Percentiles rank a stretch among this genome's conserved stretches.
These are phyloP conservation scores for Anticlea derivata DNA, from an alignment of 2,888 invertebrate genomes.

Conservation along the genomic window DNA sequence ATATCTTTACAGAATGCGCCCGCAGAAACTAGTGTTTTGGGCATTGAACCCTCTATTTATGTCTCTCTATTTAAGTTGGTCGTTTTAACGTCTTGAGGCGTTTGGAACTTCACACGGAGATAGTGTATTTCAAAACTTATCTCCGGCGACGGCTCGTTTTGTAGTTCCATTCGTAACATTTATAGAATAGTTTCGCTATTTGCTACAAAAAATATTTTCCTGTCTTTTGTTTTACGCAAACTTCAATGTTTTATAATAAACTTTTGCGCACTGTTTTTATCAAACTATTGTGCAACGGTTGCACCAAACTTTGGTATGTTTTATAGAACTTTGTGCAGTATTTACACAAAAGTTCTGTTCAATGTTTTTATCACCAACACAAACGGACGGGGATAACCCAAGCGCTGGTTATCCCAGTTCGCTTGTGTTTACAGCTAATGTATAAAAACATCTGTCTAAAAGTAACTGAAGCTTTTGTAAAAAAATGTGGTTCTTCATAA, in stretches of 20 bases:
- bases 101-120: conserved; percentile 42
- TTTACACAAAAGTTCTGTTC: neutral
- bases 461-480: no score
- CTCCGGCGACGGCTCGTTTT: conserved; percentile 31
- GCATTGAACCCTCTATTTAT: conserved; percentile 25
- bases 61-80: conserved; percentile 44
- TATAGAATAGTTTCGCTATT: conserved; percentile 24
- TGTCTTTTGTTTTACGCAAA: conserved; percentile 17
- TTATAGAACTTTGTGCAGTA: neutral
- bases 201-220: conserved; percentile 22
- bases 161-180: conserved; percentile 18
- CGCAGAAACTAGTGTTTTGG: conserved; percentile 4
- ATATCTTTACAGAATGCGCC: no score
- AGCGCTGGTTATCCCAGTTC: no score
- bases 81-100: conserved; percentile 45
- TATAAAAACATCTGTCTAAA: no score
- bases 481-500: no score
- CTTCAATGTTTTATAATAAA: no score
- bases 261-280: conserved; percentile 1
- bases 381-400: no score
- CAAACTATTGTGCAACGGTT: no score
- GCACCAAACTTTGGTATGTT: no score
- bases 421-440: no score
- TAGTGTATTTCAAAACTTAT: conserved; percentile 43
- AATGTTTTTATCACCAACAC: no score